Evolutionary conservation across 2,797 vertebrate genomes (phyloP).

Genomic region (Pampus argenteus): DNA sequence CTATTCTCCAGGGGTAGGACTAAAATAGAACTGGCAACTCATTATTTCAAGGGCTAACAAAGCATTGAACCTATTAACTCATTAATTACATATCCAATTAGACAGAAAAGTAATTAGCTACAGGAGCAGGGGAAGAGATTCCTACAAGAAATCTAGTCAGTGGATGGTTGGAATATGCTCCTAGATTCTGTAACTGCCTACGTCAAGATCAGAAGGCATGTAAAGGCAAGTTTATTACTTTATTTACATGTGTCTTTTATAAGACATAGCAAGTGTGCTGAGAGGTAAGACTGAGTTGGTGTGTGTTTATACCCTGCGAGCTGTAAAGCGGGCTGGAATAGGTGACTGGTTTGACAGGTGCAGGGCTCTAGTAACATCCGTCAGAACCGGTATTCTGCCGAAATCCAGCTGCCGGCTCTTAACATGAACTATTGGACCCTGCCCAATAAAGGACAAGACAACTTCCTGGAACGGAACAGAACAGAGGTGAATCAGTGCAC

Average conservation of each 20-base stretch:
- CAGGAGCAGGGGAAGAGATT: constrained; percentile 23
- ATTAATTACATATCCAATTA: constrained; percentile 64
- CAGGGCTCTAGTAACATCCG: constrained; percentile 77
- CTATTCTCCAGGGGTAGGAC: constrained; percentile 2
- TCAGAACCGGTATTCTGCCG: constrained; percentile 86
- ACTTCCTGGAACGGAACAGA: constrained; percentile 78
- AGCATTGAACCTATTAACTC: constrained; percentile 42
- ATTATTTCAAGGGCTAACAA: constrained; percentile 59
- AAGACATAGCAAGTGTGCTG: background rate
- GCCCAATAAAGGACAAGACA: constrained; percentile 80
- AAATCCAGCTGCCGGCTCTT: constrained; percentile 83
- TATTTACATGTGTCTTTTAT: background rate
- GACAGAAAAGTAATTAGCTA: constrained; percentile 47
- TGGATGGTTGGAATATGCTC: background rate
- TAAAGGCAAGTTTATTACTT: background rate
- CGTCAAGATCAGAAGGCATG: background rate
- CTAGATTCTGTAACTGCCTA: background rate
- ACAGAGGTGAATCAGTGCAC: background rate
- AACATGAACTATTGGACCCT: constrained; percentile 86
- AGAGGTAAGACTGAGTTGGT: background rate
- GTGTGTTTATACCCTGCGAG: constrained; percentile 81
- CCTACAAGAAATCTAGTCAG: constrained; percentile 3
- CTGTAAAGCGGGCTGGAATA: constrained; percentile 83
- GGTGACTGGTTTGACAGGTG: constrained; percentile 86
- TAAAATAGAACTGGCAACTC: constrained; percentile 41